phyloP scores from a whole-genome alignment of 2,797 vertebrate species.

The Diplodus puntazzo region DNA sequence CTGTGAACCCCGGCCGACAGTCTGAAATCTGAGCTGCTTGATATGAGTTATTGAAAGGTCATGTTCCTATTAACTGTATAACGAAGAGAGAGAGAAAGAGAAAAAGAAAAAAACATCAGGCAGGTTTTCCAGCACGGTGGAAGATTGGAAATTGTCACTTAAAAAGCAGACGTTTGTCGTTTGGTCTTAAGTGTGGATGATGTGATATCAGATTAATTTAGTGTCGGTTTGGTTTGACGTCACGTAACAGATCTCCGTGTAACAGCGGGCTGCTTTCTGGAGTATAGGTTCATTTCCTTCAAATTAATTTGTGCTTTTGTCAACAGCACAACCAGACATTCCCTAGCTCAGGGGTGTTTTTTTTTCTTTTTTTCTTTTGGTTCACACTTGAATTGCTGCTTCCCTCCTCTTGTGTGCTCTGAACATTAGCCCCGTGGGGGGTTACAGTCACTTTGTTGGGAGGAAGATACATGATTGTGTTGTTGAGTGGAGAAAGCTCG shows the following conservation, averaged over 20 bases:
- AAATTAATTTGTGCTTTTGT: conserved; percentile 37
- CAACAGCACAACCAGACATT: conserved; percentile 18
- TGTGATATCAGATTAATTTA: conserved; percentile 4
- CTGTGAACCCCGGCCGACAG: conserved; percentile 17
- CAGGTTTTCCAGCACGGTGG: neutral
- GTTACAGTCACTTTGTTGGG: conserved; percentile 67
- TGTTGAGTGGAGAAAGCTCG: conserved; percentile 43
- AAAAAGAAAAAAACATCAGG: neutral
- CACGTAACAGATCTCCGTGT: neutral
- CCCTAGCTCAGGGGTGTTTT: conserved; percentile 45
- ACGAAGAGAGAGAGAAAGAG: neutral
- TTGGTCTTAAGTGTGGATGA: neutral
- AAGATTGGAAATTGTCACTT: conserved; percentile 3
- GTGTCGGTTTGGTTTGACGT: neutral
- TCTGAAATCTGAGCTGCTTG: conserved; percentile 21
- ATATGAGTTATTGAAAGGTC: conserved; percentile 5
- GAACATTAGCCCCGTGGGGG: conserved; percentile 55
- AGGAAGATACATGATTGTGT: conserved; percentile 67
- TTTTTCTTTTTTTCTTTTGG: neutral
- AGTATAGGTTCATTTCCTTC: conserved; percentile 28
- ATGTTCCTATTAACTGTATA: conserved; percentile 6
- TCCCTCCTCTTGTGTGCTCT: conserved; percentile 41
- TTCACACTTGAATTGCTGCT: conserved; percentile 64
- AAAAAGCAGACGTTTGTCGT: neutral
- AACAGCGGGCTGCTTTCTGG: conserved; percentile 7